These are phyloP conservation scores for Turdus rufiventris DNA, from an alignment of 2,113 vertebrate species.

Conservation along the genomic window DNA sequence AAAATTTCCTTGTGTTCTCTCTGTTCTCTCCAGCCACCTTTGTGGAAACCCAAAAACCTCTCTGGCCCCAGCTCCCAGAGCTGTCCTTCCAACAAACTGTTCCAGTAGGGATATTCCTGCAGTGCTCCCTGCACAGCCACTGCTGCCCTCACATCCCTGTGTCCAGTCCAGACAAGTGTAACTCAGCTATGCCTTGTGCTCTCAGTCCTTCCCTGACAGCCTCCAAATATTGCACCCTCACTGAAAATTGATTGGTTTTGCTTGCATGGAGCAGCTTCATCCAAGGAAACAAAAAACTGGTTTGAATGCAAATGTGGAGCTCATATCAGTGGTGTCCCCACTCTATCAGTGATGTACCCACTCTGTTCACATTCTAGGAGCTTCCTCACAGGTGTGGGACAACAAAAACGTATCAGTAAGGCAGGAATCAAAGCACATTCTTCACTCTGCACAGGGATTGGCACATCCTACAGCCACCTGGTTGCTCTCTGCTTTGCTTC, in stretches of 20 bases:
- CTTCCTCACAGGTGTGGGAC: not conserved
- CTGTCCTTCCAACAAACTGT: not conserved
- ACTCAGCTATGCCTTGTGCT: not conserved
- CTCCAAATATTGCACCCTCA: not conserved
- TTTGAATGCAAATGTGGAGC: not conserved
- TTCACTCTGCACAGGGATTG: not conserved
- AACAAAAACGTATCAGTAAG: not conserved
- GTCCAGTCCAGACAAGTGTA: not conserved
- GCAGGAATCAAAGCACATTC: not conserved
- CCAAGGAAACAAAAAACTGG: not conserved
- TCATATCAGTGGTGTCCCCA: accelerated
- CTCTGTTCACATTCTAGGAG: not conserved
- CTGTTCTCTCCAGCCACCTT: not conserved
- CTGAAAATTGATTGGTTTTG: not conserved
- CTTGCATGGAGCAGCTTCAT: not conserved
- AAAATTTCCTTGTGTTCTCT: not conserved
- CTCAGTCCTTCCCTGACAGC: not conserved
- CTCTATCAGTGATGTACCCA: not conserved
- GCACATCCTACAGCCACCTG: not conserved
- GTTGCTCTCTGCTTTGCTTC: not conserved
- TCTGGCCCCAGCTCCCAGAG: accelerated
- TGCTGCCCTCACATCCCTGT: not conserved
- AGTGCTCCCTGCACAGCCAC: not conserved
- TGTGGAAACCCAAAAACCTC: not conserved
- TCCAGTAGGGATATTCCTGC: not conserved